Evolutionary conservation across 1,140 invertebrate genomes (phyloP).

Genomic region (Apis cerana): DNA sequence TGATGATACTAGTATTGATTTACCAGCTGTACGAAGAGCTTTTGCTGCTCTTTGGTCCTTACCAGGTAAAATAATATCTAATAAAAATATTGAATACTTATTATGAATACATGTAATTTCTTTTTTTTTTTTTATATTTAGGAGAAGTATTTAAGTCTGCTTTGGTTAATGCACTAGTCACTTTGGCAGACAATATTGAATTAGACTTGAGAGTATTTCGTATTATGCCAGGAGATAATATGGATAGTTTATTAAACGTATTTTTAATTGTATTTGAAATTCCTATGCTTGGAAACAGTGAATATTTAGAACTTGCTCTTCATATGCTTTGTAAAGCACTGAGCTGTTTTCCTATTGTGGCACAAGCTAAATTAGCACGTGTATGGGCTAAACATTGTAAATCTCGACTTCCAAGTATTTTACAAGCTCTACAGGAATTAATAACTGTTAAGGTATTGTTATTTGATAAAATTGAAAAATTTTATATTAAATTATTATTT

Average conservation of each 20-base stretch:
- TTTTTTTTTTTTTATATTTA: constrained; percentile 45
- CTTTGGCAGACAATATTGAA: constrained; percentile 87
- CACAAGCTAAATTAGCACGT: constrained; percentile 90
- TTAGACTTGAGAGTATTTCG: constrained; percentile 86
- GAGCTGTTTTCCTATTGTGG: constrained; percentile 86
- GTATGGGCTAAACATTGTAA: constrained; percentile 89
- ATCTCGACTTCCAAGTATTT: constrained; percentile 86
- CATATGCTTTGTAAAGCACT: constrained; percentile 91
- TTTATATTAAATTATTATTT: too few species aligned
- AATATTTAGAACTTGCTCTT: constrained; percentile 91
- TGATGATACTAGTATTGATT: constrained; percentile 82
- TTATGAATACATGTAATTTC: not conserved
- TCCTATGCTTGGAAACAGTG: constrained; percentile 88
- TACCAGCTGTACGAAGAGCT: constrained; percentile 84
- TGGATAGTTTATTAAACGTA: constrained; percentile 85
- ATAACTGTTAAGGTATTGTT: constrained; percentile 85
- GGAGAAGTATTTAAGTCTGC: constrained; percentile 85
- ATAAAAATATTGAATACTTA: not conserved
- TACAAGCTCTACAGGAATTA: constrained; percentile 92
- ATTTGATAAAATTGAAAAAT: not conserved
- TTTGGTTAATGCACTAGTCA: constrained; percentile 90
- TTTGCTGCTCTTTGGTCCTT: constrained; percentile 83
- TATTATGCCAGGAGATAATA: constrained; percentile 74
- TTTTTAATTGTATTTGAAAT: constrained; percentile 95
- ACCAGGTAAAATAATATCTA: constrained; percentile 73